Percentiles rank a stretch among this genome's conserved stretches.
Evolutionary conservation across 2,113 vertebrate species (phyloP).

Genomic region (Lates calcarifer): DNA sequence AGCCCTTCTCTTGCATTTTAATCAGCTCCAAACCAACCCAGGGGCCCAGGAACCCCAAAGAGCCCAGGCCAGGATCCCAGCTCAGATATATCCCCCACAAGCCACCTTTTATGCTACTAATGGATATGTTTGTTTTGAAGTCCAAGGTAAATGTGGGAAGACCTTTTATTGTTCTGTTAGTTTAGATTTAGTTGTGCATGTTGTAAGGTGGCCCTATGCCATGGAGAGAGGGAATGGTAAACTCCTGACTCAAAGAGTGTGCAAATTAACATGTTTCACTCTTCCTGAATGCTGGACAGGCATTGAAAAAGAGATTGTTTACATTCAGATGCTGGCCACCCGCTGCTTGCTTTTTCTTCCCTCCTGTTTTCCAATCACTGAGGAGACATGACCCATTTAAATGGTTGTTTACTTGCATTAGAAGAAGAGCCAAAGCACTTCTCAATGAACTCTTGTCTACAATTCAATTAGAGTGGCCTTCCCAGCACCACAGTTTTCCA

Average conservation of each 20-base stretch:
- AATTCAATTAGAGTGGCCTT: slow-evolving; percentile 87
- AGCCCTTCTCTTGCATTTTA: slow-evolving; percentile 79
- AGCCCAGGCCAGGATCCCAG: slow-evolving; percentile 50
- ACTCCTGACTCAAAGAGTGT: slow-evolving; percentile 53
- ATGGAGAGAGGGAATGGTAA: slow-evolving; percentile 15
- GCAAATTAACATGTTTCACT: slow-evolving; percentile 84
- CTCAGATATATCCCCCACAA: slow-evolving; percentile 60
- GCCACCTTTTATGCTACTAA: slow-evolving; percentile 36
- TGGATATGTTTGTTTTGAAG: slow-evolving; percentile 49
- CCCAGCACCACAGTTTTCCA: slow-evolving; percentile 77
- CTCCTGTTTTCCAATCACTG: slow-evolving; percentile 78
- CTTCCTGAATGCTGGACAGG: slow-evolving; percentile 81
- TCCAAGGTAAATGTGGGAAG: slow-evolving; percentile 35
- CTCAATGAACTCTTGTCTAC: slow-evolving; percentile 89
- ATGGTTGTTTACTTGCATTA: slow-evolving; percentile 88
- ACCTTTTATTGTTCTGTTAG: slow-evolving; percentile 34
- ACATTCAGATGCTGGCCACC: slow-evolving; percentile 82
- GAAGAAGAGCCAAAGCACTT: slow-evolving; percentile 83
- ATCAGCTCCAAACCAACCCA: slow-evolving; percentile 72
- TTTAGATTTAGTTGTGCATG: slow-evolving; percentile 46
- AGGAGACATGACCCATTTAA: slow-evolving; percentile 86
- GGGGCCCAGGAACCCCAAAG: slow-evolving; percentile 64
- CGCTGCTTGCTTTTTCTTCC: slow-evolving; percentile 75
- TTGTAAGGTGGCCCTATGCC: slow-evolving; percentile 47
- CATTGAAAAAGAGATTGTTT: slow-evolving; percentile 83